phyloP scores from a whole-genome alignment of 2,797 vertebrate genomes.

The Karalla daura region DNA sequence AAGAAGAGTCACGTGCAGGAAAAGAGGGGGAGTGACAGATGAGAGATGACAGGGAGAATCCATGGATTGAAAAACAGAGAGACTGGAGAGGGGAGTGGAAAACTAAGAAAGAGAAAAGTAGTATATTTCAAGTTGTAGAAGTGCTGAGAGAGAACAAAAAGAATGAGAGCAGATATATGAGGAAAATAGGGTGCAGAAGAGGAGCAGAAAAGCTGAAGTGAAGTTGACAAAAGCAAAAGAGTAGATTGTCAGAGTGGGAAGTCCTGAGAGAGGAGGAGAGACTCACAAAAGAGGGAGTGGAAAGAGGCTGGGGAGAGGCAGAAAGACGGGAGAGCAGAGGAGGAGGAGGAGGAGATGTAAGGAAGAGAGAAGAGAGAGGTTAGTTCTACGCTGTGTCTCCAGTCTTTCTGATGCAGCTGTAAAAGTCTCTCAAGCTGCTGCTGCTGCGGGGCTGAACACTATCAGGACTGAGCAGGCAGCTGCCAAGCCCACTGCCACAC shows the following conservation, averaged over 20 bases:
- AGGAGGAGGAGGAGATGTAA: slow-evolving; percentile 1
- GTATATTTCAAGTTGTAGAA: not conserved
- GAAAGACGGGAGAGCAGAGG: not conserved
- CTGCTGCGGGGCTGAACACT: slow-evolving; percentile 36
- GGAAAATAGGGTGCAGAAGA: not conserved
- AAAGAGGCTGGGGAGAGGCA: slow-evolving; percentile 10
- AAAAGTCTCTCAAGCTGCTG: slow-evolving; percentile 22
- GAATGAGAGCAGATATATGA: not conserved
- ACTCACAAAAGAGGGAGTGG: slow-evolving; percentile 16
- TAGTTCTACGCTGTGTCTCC: not conserved
- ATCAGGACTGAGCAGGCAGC: slow-evolving; percentile 67
- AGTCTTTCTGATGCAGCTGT: slow-evolving; percentile 1
- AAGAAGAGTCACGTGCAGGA: not conserved
- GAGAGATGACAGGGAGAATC: slow-evolving; percentile 12
- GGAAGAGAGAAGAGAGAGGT: not conserved
- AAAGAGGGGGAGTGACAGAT: not conserved
- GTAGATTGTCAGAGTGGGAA: slow-evolving; percentile 26
- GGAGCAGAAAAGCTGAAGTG: slow-evolving; percentile 7
- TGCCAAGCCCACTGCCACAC: slow-evolving; percentile 50
- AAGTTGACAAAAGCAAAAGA: slow-evolving; percentile 7
- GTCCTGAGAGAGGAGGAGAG: slow-evolving; percentile 55
- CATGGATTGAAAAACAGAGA: too few relatives aligned
- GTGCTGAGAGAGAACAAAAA: not conserved
- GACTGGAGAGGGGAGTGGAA: not conserved
- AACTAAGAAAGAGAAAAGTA: not conserved